A percentile compares a stretch with the other conserved stretches of the same genome.
Conservation (phyloP, 1,140 invertebrate genomes). For the Zaprionus davidi region DNA sequence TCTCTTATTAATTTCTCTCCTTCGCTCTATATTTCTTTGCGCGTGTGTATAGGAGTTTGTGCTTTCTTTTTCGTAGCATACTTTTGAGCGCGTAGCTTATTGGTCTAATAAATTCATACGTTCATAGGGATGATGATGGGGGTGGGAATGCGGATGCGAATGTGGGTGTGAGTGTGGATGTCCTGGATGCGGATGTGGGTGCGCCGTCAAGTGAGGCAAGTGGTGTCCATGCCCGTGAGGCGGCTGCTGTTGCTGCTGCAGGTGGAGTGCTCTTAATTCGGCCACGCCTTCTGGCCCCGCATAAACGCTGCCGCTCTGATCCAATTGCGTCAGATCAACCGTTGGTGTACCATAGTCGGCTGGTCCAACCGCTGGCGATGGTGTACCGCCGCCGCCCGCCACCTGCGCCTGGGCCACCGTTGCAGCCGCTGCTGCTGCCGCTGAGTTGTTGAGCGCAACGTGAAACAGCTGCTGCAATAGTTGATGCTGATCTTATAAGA, state of each 20-base stretch:
- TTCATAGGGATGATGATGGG: slow-evolving; percentile 72
- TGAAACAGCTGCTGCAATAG: slow-evolving; percentile 83
- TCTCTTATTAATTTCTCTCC: neutral
- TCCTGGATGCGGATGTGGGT: slow-evolving; percentile 27
- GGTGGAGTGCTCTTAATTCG: slow-evolving; percentile 30
- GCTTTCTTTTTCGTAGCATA: slow-evolving; percentile 29
- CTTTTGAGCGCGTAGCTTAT: slow-evolving; percentile 58
- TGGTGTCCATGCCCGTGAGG: slow-evolving; percentile 42
- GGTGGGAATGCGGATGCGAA: slow-evolving; percentile 47
- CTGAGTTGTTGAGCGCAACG: slow-evolving; percentile 79
- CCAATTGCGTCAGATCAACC: slow-evolving; percentile 74
- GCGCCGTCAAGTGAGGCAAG: slow-evolving; percentile 23
- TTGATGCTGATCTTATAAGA: slow-evolving; percentile 84
- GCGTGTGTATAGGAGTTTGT: neutral
- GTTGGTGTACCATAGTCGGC: slow-evolving; percentile 56
- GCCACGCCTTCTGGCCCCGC: slow-evolving; percentile 25
- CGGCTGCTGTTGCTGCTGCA: slow-evolving; percentile 50
- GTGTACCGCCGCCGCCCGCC: slow-evolving; percentile 31
- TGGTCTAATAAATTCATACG: slow-evolving; percentile 81
- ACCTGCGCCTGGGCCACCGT: slow-evolving; percentile 43
- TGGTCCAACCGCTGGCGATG: slow-evolving; percentile 6
- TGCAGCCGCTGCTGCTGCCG: slow-evolving; percentile 68
- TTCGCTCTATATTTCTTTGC: neutral
- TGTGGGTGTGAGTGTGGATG: slow-evolving; percentile 30
- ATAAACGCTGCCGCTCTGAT: slow-evolving; percentile 46